Base-by-base conservation (phyloP, 2,888 invertebrate species). In the Schrankia costaestrigalis region DNA sequence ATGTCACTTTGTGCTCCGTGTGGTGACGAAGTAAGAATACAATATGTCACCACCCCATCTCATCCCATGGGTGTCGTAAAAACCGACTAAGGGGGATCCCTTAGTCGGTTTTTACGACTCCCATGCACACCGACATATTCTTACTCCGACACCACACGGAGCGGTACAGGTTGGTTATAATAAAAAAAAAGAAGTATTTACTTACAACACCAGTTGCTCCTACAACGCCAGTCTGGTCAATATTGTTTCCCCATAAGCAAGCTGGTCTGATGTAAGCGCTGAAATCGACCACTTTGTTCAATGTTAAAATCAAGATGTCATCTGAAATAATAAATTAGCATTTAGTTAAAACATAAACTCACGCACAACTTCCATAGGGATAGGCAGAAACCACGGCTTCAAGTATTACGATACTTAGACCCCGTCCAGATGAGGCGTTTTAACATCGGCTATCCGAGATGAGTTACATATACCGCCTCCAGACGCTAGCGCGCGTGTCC, bases 181-280 rank as follows among this genome's bases (percentile, higher is more conserved):
- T 15, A 15, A 15, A 3, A 4, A 4, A 15, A 4, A 15, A 6
- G 3, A 7, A n/a, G 11, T 24, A 15, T 9, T 13, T 51, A 73
- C 84, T 74, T 52, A 89, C 89, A 40, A 82, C 77, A 23, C 84
- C 88, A 3, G 74, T 71, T 34, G 68, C 69, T 6, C 86, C 87
- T 1, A 85, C 79, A 11, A 89, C 62, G 1, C 61, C 44, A 10
- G 58, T 65, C 1, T 77, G 68, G 8, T 83, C 77, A 0, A 58
- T 47, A 17, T 80, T 67, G 0, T 83, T 83, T 1, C 63, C 70
- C 92, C 92, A 92, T 0, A 92, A 71, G 45, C 92, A 92, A 18
- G 89, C 84, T 1, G 91, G 89, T 17, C 88, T 74, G 22, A 92
- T 90, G 44, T 71, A 82, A 2, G 70, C 62, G 13, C 76, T 90